A percentile compares a stretch with the other conserved stretches of the same genome.
Conservation (phyloP, 2,797 vertebrate species). For the Gymnocypris eckloni region DNA sequence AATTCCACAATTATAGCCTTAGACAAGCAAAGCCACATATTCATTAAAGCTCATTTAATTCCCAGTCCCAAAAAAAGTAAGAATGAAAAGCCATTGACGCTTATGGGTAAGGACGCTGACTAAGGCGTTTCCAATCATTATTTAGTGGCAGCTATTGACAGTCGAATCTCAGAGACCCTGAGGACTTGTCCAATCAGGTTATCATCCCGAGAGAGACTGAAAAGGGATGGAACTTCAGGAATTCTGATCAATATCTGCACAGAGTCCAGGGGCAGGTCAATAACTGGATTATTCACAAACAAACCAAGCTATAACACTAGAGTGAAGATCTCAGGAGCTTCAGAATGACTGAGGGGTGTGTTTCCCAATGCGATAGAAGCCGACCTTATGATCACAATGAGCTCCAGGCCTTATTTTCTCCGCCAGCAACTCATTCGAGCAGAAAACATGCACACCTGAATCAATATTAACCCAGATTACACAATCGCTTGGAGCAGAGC, state of each 20-base stretch:
- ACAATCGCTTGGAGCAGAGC: constrained; percentile 13
- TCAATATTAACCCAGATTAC: constrained; percentile 47
- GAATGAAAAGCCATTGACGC: background rate
- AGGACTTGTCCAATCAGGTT: constrained; percentile 21
- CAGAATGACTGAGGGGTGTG: background rate
- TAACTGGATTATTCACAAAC: constrained; percentile 32
- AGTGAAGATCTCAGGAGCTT: background rate
- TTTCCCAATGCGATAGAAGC: background rate
- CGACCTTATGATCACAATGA: constrained; percentile 14
- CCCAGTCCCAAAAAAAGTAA: background rate
- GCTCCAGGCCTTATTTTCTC: constrained; percentile 9
- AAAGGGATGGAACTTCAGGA: background rate
- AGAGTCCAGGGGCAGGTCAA: constrained; percentile 27
- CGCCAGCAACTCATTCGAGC: constrained; percentile 27
- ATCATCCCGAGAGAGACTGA: background rate
- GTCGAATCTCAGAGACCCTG: background rate
- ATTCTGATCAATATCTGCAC: constrained; percentile 41
- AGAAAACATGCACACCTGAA: constrained; percentile 48
- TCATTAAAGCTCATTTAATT: constrained; percentile 3
- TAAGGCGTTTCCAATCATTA: background rate
- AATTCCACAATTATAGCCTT: background rate
- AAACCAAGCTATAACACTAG: background rate
- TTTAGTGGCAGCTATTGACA: constrained; percentile 6
- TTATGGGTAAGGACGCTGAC: background rate
- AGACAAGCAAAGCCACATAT: background rate